Evolutionary conservation across 1,140 invertebrate genomes (phyloP).

Genomic region (Fopius arisanus): DNA sequence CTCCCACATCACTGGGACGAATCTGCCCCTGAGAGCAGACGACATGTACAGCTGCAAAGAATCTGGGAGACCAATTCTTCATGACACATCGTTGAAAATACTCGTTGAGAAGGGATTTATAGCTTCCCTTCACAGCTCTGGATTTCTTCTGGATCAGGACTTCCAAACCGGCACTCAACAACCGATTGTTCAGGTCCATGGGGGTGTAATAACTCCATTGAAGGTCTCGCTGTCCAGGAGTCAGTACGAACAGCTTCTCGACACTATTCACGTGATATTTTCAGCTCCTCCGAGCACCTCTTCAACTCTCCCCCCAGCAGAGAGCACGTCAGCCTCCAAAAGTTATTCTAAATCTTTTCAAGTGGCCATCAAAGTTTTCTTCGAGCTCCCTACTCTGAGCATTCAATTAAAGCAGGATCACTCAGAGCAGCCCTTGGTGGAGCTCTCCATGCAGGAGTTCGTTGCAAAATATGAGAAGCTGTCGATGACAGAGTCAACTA

Average conservation of each 20-base stretch:
- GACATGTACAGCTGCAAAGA: constrained; percentile 75
- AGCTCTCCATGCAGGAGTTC: constrained; percentile 85
- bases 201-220: constrained; percentile 82
- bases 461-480: constrained; percentile 76
- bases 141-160: constrained; percentile 56
- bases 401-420: constrained; percentile 76
- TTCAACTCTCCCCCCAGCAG: constrained; percentile 39
- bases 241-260: constrained; percentile 89
- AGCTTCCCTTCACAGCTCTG: constrained; percentile 45
- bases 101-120: constrained; percentile 63
- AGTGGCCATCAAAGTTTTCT: constrained; percentile 67
- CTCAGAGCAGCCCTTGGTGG: constrained; percentile 77
- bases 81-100: constrained; percentile 83
- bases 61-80: constrained; percentile 76
- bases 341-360: constrained; percentile 53
- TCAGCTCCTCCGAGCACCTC: constrained; percentile 44
- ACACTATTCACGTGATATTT: constrained; percentile 71
- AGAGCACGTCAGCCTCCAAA: constrained; percentile 27
- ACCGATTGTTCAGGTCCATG: constrained; percentile 71
- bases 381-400: constrained; percentile 77
- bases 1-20: constrained; percentile 44
- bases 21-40: constrained; percentile 63
- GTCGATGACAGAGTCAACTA: constrained; percentile 71
- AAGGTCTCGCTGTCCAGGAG: constrained; percentile 84
- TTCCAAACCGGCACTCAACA: constrained; percentile 35